These are phyloP conservation scores for Rhincodon typus DNA, from an alignment of 2,797 vertebrate species.

Conservation along the genomic window DNA sequence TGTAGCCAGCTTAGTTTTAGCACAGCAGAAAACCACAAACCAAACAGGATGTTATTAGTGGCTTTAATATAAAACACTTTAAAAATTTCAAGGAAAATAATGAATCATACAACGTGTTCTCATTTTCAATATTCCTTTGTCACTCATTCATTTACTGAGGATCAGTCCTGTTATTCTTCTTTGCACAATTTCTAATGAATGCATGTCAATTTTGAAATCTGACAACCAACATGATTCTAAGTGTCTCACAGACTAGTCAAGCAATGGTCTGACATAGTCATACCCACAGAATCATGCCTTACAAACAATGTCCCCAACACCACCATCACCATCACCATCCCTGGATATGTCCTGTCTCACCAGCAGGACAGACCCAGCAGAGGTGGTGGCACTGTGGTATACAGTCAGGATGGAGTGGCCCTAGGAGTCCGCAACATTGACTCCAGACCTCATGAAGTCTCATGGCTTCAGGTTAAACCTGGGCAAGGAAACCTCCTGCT, in stretches of 20 bases:
- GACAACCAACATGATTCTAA: not conserved
- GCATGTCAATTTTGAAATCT: not conserved
- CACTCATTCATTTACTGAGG: not conserved
- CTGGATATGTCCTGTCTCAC: too few species aligned
- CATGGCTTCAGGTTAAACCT: too few species aligned
- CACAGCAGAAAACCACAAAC: not conserved
- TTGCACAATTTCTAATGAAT: not conserved
- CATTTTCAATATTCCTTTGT: not conserved
- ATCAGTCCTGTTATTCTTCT: not conserved
- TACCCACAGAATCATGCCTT: too few species aligned
- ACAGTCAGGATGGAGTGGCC: too few species aligned
- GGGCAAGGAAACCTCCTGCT: too few species aligned
- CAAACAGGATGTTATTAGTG: not conserved
- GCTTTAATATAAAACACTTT: not conserved
- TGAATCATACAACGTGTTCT: not conserved
- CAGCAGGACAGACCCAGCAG: too few species aligned
- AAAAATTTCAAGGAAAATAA: not conserved
- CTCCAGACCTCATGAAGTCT: too few species aligned
- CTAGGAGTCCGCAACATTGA: too few species aligned
- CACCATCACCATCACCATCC: too few species aligned
- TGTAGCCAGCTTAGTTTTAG: not conserved
- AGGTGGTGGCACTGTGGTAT: too few species aligned
- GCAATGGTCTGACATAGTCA: too few species aligned
- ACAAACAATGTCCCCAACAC: too few species aligned
- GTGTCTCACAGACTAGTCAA: not conserved